Conservation (phyloP, 1,140 invertebrate species). For the Eciton burchellii region DNA sequence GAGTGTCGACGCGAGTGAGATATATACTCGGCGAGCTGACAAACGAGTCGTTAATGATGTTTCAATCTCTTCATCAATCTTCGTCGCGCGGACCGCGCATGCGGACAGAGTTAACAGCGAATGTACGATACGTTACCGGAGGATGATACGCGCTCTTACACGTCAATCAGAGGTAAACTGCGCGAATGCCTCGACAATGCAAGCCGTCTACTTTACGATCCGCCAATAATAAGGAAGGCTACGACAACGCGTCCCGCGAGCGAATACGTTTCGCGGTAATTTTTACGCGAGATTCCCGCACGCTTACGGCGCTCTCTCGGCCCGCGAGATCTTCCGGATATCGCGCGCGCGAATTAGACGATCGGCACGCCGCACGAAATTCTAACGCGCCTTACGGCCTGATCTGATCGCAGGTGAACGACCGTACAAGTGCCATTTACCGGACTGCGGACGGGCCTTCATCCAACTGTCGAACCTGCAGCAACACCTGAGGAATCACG, state of each 20-base stretch:
- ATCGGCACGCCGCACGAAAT: conserved; percentile 52
- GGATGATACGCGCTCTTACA: conserved; percentile 50
- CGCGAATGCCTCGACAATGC: conserved; percentile 22
- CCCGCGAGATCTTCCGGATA: background rate
- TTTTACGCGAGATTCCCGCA: background rate
- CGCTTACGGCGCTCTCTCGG: background rate
- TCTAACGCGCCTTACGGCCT: conserved; percentile 64
- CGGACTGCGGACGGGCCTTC: conserved; percentile 97
- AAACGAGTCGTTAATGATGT: conserved; percentile 59
- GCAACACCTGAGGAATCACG: conserved; percentile 98
- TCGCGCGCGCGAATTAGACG: conserved; percentile 28
- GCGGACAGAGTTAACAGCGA: conserved; percentile 55
- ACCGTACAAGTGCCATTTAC: conserved; percentile 98
- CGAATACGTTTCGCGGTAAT: background rate
- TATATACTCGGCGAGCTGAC: conserved; percentile 59
- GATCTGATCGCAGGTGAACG: conserved; percentile 93
- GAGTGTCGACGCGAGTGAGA: conserved; percentile 33
- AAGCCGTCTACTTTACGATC: conserved; percentile 39
- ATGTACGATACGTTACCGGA: conserved; percentile 43
- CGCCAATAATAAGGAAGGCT: conserved; percentile 29
- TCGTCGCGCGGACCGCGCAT: conserved; percentile 33
- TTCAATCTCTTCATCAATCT: conserved; percentile 62
- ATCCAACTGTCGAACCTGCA: conserved; percentile 99
- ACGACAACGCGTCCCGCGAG: background rate
- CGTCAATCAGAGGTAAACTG: conserved; percentile 47